These are phyloP conservation scores for Hymenochirus boettgeri DNA, from an alignment of 2,113 vertebrate species.

Conservation along the genomic window DNA sequence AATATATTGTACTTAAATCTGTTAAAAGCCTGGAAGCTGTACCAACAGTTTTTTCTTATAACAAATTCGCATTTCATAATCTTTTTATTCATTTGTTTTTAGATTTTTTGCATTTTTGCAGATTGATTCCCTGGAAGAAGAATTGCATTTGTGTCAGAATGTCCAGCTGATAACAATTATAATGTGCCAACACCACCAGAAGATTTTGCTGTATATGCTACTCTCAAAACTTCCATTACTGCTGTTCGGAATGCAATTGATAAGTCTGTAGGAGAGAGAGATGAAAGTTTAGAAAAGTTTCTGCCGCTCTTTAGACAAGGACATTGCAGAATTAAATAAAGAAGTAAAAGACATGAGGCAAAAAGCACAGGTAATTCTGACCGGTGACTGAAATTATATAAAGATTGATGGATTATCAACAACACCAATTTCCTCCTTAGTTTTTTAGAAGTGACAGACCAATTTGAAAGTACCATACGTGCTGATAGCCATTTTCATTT, in stretches of 20 bases:
- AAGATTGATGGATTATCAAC: too few relatives aligned
- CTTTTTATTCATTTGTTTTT: too few relatives aligned
- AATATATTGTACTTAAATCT: too few relatives aligned
- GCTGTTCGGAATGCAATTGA: slow-evolving; percentile 60
- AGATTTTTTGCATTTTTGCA: slow-evolving; percentile 50
- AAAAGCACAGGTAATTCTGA: slow-evolving; percentile 60
- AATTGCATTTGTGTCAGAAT: slow-evolving; percentile 66
- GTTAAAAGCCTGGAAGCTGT: too few relatives aligned
- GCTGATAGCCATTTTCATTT: too few relatives aligned
- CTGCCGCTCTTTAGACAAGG: slow-evolving; percentile 61
- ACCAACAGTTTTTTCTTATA: too few relatives aligned
- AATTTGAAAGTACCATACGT: too few relatives aligned
- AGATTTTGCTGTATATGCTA: slow-evolving; percentile 68
- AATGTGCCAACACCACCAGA: slow-evolving; percentile 67
- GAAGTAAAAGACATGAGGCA: slow-evolving; percentile 62
- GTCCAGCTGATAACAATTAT: slow-evolving; percentile 72
- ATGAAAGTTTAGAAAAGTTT: slow-evolving; percentile 63
- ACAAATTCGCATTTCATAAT: too few relatives aligned
- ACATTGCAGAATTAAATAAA: slow-evolving; percentile 64
- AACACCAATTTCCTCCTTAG: too few relatives aligned
- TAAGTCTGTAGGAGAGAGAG: slow-evolving; percentile 58
- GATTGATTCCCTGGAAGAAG: slow-evolving; percentile 68
- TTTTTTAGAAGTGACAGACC: too few relatives aligned
- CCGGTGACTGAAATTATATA: too few relatives aligned
- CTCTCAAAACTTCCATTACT: slow-evolving; percentile 61